These are phyloP conservation scores for Enteromius unitaeniatus DNA, from an alignment of 2,797 vertebrate genomes.

Conservation along the genomic window DNA sequence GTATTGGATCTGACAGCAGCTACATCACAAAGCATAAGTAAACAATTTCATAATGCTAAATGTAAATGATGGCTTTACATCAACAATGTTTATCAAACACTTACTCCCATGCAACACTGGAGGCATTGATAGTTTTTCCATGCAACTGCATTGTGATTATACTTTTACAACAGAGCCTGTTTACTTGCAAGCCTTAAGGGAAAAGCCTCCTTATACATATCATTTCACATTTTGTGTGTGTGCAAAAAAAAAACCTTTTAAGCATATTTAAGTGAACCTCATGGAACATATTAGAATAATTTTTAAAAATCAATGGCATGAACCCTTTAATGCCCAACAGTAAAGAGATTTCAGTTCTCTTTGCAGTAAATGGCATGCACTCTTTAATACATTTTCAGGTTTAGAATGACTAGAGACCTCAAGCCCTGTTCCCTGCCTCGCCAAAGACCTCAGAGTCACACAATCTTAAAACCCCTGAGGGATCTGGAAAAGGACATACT, in stretches of 20 bases:
- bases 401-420: conserved; percentile 8
- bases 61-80: not conserved
- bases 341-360: not conserved
- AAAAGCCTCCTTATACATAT: not conserved
- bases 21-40: not conserved
- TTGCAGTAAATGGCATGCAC: not conserved
- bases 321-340: not conserved
- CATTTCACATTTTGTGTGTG: not conserved
- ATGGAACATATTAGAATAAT: not conserved
- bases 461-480: conserved; percentile 22
- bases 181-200: not conserved
- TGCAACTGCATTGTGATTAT: not conserved
- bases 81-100: not conserved
- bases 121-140: not conserved
- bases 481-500: conserved; percentile 1
- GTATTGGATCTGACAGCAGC: not conserved
- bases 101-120: not conserved
- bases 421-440: not conserved
- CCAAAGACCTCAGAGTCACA: conserved; percentile 11
- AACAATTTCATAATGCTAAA: not conserved
- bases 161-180: not conserved
- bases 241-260: too few relatives aligned
- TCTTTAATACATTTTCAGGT: conserved; percentile 28
- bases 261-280: not conserved
- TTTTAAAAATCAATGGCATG: not conserved